These are phyloP conservation scores for Dryocosmus kuriphilus DNA, from an alignment of 2,888 invertebrate species.

Conservation along the genomic window DNA sequence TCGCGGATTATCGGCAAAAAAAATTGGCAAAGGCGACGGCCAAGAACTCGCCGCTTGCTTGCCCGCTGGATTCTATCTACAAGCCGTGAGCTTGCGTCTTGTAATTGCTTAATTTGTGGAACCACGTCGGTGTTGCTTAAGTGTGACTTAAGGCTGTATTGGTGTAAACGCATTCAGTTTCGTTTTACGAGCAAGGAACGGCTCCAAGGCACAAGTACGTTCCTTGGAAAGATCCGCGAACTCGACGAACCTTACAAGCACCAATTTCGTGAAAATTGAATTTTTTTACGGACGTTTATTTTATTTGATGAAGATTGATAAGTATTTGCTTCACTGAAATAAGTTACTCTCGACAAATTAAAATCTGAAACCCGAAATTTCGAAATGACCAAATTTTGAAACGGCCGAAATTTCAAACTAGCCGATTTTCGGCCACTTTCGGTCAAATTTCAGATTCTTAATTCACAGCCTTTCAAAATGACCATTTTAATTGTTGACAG, in stretches of 20 bases:
- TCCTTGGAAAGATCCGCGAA: conserved; percentile 49
- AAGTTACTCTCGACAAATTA: too few relatives aligned
- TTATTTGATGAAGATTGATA: too few relatives aligned
- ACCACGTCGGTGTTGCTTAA: conserved; percentile 63
- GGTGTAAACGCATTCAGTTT: conserved; percentile 61
- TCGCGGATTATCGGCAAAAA: conserved; percentile 41
- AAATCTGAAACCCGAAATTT: too few relatives aligned
- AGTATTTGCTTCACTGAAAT: too few relatives aligned
- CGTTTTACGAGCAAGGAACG: conserved; percentile 73
- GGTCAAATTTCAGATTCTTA: too few relatives aligned
- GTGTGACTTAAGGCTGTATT: conserved; percentile 55
- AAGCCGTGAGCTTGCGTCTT: conserved; percentile 58
- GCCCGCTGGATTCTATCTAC: neutral
- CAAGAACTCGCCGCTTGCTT: conserved; percentile 3
- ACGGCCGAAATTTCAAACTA: too few relatives aligned
- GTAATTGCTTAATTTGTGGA: conserved; percentile 77
- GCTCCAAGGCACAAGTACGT: conserved; percentile 64
- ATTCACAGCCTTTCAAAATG: too few relatives aligned
- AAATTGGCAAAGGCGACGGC: conserved; percentile 50
- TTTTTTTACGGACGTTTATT: neutral
- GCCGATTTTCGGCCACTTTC: too few relatives aligned
- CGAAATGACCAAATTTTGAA: too few relatives aligned
- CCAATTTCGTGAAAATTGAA: conserved; percentile 39
- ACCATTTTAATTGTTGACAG: too few relatives aligned
- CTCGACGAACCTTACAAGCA: conserved; percentile 1